Evolutionary conservation across 2,113 vertebrate genomes (phyloP), one percentile per base, ranked within the genome.

Genomic region (Leucopternis melanops): DNA sequence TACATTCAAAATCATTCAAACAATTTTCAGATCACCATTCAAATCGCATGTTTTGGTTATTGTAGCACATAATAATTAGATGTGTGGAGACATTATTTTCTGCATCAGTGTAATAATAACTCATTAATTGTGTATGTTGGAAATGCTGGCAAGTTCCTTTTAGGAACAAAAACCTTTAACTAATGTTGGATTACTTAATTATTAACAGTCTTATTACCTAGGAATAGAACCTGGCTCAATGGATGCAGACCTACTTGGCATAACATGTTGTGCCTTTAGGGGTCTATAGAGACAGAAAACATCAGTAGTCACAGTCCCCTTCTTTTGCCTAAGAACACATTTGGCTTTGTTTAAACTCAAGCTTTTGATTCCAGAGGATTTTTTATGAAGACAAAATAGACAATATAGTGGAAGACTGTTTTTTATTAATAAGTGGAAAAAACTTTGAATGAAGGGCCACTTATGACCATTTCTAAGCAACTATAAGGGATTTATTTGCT

Each of bases 401-500:
- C 70, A 81, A 26, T 62, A 89, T 70, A 96, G 50, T 90, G 21
- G 42, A 89, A 94, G 50, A 55, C 62, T 92, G 54, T 75, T 89
- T 92, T 81, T 77, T 94, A 69, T 91, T 92, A 91, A 66, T 66
- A 87, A 82, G 58, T 7, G 10, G 71, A 90, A 93, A 80, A 62
- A 71, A 32, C 29, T 85, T 91, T 49, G 54, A 94, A 90, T 40
- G 81, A 94, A 94, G 54, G 19, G 54, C 92, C 86, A 40, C 47
- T 97, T 96, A 90, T 97, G 49, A 78, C 67, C 34, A 66, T 83
- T 95, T 90, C 50, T 75, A 26, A 94, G 58, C 86, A 87, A 91
- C 82, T 95, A 10, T 92, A 85, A 77, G 94, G 70, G 55, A 88
- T 95, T 95, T 84, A 88, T 87, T 92, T 96, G 83, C 86, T 88